Evolutionary conservation across 2,888 invertebrate species (phyloP).

Genomic region (Drosophila mayaguana): DNA sequence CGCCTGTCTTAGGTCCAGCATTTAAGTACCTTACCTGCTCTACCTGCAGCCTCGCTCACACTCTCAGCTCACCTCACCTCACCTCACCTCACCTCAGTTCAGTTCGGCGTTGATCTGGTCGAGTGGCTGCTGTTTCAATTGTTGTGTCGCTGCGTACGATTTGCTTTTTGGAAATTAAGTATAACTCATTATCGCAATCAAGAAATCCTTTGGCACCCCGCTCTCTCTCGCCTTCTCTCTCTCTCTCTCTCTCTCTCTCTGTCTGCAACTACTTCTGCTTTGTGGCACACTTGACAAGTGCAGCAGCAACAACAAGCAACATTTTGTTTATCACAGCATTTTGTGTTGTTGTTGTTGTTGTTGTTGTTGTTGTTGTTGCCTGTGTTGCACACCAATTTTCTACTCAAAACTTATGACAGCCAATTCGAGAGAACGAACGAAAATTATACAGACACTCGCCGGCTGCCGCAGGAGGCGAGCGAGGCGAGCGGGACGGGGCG

Average conservation of each 20-base stretch:
- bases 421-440: slow-evolving; percentile 81
- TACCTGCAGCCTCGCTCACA: slow-evolving; percentile 11
- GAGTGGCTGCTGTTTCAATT: slow-evolving; percentile 63
- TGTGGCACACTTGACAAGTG: slow-evolving; percentile 61
- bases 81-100: slow-evolving; percentile 19
- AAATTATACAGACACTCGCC: slow-evolving; percentile 78
- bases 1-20: slow-evolving; percentile 8
- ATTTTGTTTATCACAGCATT: slow-evolving; percentile 30
- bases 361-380: slow-evolving; percentile 45
- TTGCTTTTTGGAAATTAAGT: slow-evolving; percentile 68
- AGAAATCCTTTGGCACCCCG: slow-evolving; percentile 68
- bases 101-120: slow-evolving; percentile 3
- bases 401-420: slow-evolving; percentile 82
- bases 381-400: slow-evolving; percentile 81
- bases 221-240: neutral
- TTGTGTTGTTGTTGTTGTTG: slow-evolving; percentile 30
- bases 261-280: slow-evolving; percentile 18
- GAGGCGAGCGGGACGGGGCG: neutral
- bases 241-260: slow-evolving; percentile 3
- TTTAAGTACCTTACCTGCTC: slow-evolving; percentile 24
- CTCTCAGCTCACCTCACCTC: slow-evolving; percentile 24
- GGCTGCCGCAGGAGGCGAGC: slow-evolving; percentile 19
- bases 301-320: slow-evolving; percentile 31
- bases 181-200: slow-evolving; percentile 79
- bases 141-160: slow-evolving; percentile 37